These are phyloP conservation scores for Paracentrotus lividus DNA, from an alignment of 53 echinoderm and acorn worm species.

Conservation along the genomic window DNA sequence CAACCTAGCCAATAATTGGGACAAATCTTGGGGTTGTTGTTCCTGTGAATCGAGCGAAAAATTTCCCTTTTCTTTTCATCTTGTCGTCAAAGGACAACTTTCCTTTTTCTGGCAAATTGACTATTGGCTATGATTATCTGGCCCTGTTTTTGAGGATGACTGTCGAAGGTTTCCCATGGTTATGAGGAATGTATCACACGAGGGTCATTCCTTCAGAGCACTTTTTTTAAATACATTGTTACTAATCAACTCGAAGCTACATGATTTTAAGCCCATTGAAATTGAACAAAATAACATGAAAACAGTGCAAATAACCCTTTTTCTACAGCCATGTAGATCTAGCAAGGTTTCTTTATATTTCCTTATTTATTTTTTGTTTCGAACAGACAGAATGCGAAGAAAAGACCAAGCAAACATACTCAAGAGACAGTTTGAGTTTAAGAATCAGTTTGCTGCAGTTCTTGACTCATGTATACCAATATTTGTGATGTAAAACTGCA, in stretches of 20 bases:
- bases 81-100: constrained; percentile 66
- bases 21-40: constrained; percentile 61
- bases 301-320: not conserved
- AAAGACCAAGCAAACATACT: constrained; percentile 5
- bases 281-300: constrained; percentile 20
- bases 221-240: constrained; percentile 9
- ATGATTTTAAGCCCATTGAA: constrained; percentile 10
- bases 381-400: not conserved
- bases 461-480: constrained; percentile 1
- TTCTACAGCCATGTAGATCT: not conserved
- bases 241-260: constrained; percentile 25
- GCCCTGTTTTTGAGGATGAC: not conserved
- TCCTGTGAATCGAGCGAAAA: constrained; percentile 19
- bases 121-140: constrained; percentile 27
- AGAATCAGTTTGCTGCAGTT: constrained; percentile 7
- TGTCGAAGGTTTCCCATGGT: constrained; percentile 30
- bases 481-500: not conserved
- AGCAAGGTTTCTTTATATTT: not conserved
- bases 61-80: not conserved
- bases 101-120: constrained; percentile 39
- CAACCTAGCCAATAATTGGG: constrained; percentile 36
- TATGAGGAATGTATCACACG: constrained; percentile 53
- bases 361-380: not conserved
- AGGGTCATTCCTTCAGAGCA: not conserved
- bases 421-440: not conserved